Evolutionary conservation across 2,888 invertebrate genomes (phyloP).

Genomic region (Lydus trimaculatus): DNA sequence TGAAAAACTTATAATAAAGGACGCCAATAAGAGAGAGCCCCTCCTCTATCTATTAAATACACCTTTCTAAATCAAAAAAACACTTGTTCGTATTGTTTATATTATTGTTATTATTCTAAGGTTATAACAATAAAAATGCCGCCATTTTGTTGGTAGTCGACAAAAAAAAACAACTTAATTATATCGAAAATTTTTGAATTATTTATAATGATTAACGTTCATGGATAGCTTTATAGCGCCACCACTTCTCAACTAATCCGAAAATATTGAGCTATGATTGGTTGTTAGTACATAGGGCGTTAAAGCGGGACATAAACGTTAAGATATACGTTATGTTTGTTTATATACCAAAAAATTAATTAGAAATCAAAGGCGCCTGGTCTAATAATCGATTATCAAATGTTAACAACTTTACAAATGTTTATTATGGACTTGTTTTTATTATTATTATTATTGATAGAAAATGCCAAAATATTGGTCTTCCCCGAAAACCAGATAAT

Average conservation of each 20-base stretch:
- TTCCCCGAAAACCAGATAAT: too few species aligned
- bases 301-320: background rate
- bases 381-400: background rate
- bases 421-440: background rate
- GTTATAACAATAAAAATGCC: too few species aligned
- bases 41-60: slow-evolving; percentile 36
- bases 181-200: too few species aligned
- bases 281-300: too few species aligned
- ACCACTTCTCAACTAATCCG: background rate
- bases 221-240: background rate
- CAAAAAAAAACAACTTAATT: too few species aligned
- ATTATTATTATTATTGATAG: background rate
- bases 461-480: background rate
- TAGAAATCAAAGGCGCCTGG: background rate
- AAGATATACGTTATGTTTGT: background rate
- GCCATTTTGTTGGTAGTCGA: too few species aligned
- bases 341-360: background rate
- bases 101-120: background rate
- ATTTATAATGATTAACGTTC: background rate
- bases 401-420: background rate
- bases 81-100: background rate
- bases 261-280: background rate
- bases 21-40: too few species aligned
- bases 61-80: slow-evolving; percentile 48
- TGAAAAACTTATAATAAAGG: slow-evolving; percentile 45